Conservation (phyloP, 2,888 invertebrate species). For the Tetanocera ferruginea region DNA sequence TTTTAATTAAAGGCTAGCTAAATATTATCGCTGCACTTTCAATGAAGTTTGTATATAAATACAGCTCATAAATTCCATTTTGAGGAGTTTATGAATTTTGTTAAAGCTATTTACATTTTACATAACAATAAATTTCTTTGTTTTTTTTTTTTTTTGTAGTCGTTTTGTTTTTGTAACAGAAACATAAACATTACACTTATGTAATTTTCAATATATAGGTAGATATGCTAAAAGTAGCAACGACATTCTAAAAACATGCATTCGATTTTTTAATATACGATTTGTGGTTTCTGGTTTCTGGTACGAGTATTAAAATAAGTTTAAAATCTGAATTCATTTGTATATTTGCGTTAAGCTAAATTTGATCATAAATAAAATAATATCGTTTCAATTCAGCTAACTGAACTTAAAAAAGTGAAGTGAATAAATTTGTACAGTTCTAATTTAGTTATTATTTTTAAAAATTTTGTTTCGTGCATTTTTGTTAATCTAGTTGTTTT, state of each 20-base stretch:
- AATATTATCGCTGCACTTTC: no score
- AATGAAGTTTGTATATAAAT: no score
- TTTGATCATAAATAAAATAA: conserved; percentile 5
- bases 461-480: not conserved
- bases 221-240: no score
- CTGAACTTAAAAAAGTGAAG: not conserved
- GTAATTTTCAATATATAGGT: no score
- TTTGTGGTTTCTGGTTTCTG: conserved; percentile 2
- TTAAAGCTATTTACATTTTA: no score
- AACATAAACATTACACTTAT: no score
- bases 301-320: not conserved
- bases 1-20: no score
- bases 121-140: no score
- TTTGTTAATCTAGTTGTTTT: not conserved
- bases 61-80: no score
- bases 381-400: not conserved
- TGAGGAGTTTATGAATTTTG: no score
- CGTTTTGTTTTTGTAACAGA: no score
- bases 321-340: not conserved
- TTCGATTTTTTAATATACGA: not conserved
- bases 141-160: no score
- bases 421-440: not conserved
- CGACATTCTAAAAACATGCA: not conserved
- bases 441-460: not conserved
- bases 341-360: not conserved